Base-by-base conservation (phyloP, 2,888 invertebrate species). In the Zaprionus lineosus region DNA sequence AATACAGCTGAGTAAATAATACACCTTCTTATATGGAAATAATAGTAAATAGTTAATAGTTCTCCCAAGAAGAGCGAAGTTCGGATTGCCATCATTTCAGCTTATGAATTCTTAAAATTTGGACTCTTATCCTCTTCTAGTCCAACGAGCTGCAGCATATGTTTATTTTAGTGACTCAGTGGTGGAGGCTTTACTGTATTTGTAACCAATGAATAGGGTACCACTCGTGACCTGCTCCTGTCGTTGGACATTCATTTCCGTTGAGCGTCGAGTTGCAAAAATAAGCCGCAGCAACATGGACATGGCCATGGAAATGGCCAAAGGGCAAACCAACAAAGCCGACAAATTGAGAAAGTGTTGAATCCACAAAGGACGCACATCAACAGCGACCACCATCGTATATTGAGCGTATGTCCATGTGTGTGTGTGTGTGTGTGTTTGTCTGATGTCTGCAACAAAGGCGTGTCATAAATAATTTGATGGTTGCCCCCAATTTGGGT, bases 381-480 rank as follows among this genome's bases (percentile, higher is more conserved):
- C 73, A 73, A 50, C 73, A 59, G 37, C 40, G 57, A 34, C 50
- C 52, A 60, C 44, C 70, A 50, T 36, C 46, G 34, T 39, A 33
- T 3, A 7, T 9, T 19, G 6, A 24, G 26, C 39, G 15, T 26
- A 21, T 21, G 7, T 5, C 21, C 7, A 21, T 14, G 7, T 15
- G 15, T 34, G 24, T 50, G 26, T 21, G 9, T 21, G 14, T 33
- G 31, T 34, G 15, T 41, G 33, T 43, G 1, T 36, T 6, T 47
- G 36, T 55, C n/a, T 34, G 18, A 31, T 31, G 53, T 19, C 37
- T 52, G 36, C 44, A 55, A 58, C 77, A 62, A 66, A 68, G 84
- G 62, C 60, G 50, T 70, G 74, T 33, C 63, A 84, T 79, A 74
- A 77, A 78, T 81, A 70, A 84, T 84, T 84, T 74, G 78, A 81